Base-by-base conservation (phyloP, 1,140 invertebrate genomes). In the Sarcophaga peregrina region DNA sequence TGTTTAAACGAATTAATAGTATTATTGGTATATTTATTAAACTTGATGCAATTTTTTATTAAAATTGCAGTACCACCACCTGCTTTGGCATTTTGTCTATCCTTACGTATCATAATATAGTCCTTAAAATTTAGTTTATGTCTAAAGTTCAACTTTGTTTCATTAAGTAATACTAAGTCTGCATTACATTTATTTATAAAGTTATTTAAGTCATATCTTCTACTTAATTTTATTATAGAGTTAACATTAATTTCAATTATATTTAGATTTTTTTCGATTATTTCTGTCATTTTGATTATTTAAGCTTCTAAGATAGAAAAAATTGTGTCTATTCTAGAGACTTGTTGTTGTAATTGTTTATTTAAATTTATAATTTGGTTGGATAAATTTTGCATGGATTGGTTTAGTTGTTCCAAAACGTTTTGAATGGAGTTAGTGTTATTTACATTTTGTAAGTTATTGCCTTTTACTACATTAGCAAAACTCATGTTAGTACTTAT, bases 181-280 rank as follows among this genome's bases (percentile, higher is more conserved):
- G 80, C 58, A 2, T 68, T 68, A 15, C 46, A 13, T 45, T 15
- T 72, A 13, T 68, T 47, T 15, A 81, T 4, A 68, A 62, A 81
- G 37, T 81, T 45, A 46, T 15, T 10, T 62, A 81, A 45, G 7
- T 81, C 80, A 46, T 58, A 45, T 68, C 80, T 25, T 58, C 80
- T 81, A 46, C 10, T 37, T 68, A 81, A 47, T 45, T 48, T 81
- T 0, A 81, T 72, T 25, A 81, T 20, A 25, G 80, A 81, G 47
- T 81, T 81, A 11, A 81, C 80, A 47, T 81, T 81, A 8, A 74
- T 74, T 25, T 74, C 20, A 1, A 74, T 74, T 37, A 74, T 74
- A 37, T 37, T 80, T n/a, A 80, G 62, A 80, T 85, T 78, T 86
- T 90, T 45, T 54, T 13, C 52, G 15, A 54, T 54, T 54, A 15